Base-by-base conservation (phyloP, 2,888 invertebrate species). In the Muschampia plurimacula region DNA sequence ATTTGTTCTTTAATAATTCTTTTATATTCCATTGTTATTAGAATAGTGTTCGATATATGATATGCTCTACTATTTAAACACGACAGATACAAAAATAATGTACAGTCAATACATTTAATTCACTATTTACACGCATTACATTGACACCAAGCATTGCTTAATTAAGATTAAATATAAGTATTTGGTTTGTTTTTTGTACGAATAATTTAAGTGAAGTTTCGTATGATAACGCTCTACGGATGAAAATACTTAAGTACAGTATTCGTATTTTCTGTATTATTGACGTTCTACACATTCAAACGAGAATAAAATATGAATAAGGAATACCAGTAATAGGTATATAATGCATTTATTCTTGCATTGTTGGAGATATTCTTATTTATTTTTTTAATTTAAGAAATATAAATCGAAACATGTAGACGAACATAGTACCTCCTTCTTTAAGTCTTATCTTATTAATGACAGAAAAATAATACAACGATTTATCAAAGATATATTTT, bases 41-140 rank as follows among this genome's bases (percentile, higher is more conserved):
- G 78, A 84, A 83, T 82, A 82, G 78, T 77, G 73, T 76, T 77
- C 64, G 76, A 75, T 64, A 72, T 77, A 76, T 81, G 80, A 83
- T 85, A 83, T 85, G 81, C 41, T 77, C 80, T 82, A 83, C 79
- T 76, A 46, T 70, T 77, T 39, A 57, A 69, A 69, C 75, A 79
- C 78, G 77, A 78, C 79, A 80, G 77, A 81, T 83, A 85, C 78
- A 86, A 87, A 88, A 86, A 88, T 86, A 85, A 80, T 71, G 49
- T 69, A 64, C 44, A 69, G 15, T 55, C 32, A 63, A 69, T 41
- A 22, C 15, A 41, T 67, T 67, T n/a, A 67, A 22, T 69, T 69
- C 59, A 59, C 13, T 64, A 69, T 69, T 44, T 64, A 69, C 68
- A 69, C 4, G 60, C 68, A n/a, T 55, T 49, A 46, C 49, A 62